These are phyloP conservation scores for Hipparchia sbordonii DNA, from an alignment of 2,888 invertebrate species.

Conservation along the genomic window DNA sequence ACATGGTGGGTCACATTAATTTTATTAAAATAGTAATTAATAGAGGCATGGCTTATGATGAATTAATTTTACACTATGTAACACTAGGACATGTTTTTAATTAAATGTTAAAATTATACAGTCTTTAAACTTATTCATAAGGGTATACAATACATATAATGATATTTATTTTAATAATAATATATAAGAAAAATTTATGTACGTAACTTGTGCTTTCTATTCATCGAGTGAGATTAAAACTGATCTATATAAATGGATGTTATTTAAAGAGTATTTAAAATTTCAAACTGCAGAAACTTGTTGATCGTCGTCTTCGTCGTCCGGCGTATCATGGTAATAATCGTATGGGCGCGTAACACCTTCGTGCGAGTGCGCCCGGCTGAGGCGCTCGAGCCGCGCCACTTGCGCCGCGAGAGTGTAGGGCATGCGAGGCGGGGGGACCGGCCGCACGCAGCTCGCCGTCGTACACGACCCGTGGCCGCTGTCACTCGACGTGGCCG, in stretches of 20 bases:
- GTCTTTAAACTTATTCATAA: conserved; percentile 81
- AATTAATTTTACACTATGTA: conserved; percentile 76
- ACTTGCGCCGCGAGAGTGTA: conserved; percentile 94
- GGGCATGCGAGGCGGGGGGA: conserved; percentile 86
- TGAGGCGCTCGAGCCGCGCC: conserved; percentile 91
- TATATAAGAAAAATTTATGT: conserved; percentile 61
- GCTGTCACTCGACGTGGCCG: conserved; percentile 96
- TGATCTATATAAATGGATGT: conserved; percentile 77
- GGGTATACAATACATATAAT: conserved; percentile 66
- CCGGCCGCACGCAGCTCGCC: conserved; percentile 82
- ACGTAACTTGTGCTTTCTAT: conserved; percentile 78
- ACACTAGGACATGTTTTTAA: conserved; percentile 75
- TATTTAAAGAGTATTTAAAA: conserved; percentile 63
- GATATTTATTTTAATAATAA: conserved; percentile 62
- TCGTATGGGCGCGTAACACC: conserved; percentile 90
- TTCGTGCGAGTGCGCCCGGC: conserved; percentile 93
- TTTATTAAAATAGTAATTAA: conserved; percentile 55
- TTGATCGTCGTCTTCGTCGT: conserved; percentile 80
- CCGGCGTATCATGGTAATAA: conserved; percentile 83
- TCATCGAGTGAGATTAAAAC: conserved; percentile 79
- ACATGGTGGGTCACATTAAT: conserved; percentile 80
- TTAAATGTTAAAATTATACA: conserved; percentile 74
- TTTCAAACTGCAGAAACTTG: conserved; percentile 79
- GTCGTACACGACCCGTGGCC: conserved; percentile 91
- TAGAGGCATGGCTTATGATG: conserved; percentile 63